Evolutionary conservation across 2,888 invertebrate species (phyloP), one percentile per base, ranked within the genome.

Genomic region (Mantis religiosa): DNA sequence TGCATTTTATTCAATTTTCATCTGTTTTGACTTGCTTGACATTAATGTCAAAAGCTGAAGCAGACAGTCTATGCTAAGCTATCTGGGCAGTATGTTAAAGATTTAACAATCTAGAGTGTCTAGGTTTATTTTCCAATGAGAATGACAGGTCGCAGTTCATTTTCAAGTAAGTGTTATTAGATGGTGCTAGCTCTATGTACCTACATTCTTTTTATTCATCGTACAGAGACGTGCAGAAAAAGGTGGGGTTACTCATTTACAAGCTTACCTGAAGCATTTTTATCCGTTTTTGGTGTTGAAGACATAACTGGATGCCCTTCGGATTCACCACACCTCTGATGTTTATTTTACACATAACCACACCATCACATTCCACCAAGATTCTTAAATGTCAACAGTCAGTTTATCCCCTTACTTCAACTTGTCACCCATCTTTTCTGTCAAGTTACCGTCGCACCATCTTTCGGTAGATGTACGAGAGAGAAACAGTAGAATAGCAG

Each of bases 261-360:
- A 34, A 20, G 92, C 92, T 92, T 92, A 94, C 93, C 93, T 92
- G 93, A 92, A 91, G 92, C 93, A 93, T 93, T 92, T 93, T 93
- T 94, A 88, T 92, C 93, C 88, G 92, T 92, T 93, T 93, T 93
- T 91, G 93, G 92, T 91, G 93, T 93, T 90, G 93, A 92, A 91
- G 93, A 93, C 93, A 94, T 94, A 92, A 91, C 93, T 92, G 92
- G 91, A 91, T 91, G 81, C 89, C 90, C 89, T 90, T 90, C 93
- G 92, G 92, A 91, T 91, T 91, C 87, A 89, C 89, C 88, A 90
- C 90, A 41, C 30, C 41, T 82, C 82, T 54, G 47, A 41, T 88
- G 27, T 89, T 89, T 89, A 47, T 87, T 84, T 89, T 88, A 89
- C 89, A 89, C 90, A 90, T 90, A 90, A 89, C 90, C 89, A 87